Base-by-base conservation (phyloP, 2,797 vertebrate genomes). In the Hydrocynus forskahlii region DNA sequence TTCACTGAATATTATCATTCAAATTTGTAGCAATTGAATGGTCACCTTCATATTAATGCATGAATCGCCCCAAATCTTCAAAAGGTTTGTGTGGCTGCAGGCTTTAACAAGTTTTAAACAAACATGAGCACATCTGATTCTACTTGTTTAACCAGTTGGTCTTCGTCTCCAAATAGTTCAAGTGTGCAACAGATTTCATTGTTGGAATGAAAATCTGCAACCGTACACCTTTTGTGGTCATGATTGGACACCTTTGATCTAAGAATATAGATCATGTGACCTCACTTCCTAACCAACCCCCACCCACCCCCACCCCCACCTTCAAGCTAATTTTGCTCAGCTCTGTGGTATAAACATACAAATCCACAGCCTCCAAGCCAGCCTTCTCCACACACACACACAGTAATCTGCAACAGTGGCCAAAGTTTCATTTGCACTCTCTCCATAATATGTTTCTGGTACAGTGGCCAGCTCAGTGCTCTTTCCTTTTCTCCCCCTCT, bases 381-480 rank as follows among this genome's bases (percentile, higher is more conserved):
- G 71, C 50, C 76, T 52, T 85, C 16, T 82, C 57, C 63, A 66
- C 74, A 48, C 45, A 79, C 45, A 79, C 91, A 71, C 63, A 91
- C 88, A 87, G 83, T 72, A 85, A 83, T 57, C 62, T 76, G 64
- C 68, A 19, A 67, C 55, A 82, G 73, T 64, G 69, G 76, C 75
- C 73, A 69, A 63, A 84, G 77, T 82, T 82, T 82, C 7, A 35
- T 75, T 38, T 82, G 35, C 21, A 75, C 57, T 71, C 40, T 23
- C 48, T 81, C 69, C 50, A 70, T 76, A 84, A 82, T 67, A 54
- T 55, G 70, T 66, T 76, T 23, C 1, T 21, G 43, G 48, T 59
- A 91, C 90, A 90, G 89, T 78, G 90, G 93, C 92, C 92, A 92
- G 92, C 90, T 92, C 89, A 85, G 91, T 89, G 91, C 90, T 93